Evolutionary conservation across 2,113 vertebrate species (phyloP).

Genomic region (Antigone vipio): DNA sequence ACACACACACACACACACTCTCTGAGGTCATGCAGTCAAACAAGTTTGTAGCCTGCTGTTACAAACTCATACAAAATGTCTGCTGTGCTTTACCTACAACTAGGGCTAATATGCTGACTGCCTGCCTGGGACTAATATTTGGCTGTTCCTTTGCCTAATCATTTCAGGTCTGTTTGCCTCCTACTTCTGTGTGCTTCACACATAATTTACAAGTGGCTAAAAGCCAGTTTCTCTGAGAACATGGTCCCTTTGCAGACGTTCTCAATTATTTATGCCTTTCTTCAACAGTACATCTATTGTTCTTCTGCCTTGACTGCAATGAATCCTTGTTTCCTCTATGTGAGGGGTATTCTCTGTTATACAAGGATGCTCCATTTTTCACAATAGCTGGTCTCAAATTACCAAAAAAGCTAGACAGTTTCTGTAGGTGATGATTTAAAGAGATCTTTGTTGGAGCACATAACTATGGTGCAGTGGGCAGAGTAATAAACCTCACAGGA

Average conservation of each 20-base stretch:
- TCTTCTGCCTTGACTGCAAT: not conserved
- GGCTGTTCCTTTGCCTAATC: not conserved
- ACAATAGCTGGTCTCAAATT: not conserved
- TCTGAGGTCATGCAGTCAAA: not conserved
- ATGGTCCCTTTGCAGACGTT: constrained; percentile 6
- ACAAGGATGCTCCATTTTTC: not conserved
- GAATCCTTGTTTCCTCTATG: constrained; percentile 8
- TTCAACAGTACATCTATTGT: constrained; percentile 45
- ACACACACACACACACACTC: no score
- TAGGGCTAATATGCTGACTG: not conserved
- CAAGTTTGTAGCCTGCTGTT: not conserved
- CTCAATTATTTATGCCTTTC: constrained; percentile 54
- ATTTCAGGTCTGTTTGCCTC: not conserved
- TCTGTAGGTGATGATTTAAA: constrained; percentile 30
- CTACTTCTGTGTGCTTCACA: not conserved
- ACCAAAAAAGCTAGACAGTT: not conserved
- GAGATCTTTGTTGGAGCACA: not conserved
- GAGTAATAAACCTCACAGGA: not conserved
- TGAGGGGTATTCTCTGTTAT: not conserved
- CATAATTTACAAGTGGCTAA: constrained; percentile 39
- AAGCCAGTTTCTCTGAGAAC: constrained; percentile 32
- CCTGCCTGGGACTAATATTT: not conserved
- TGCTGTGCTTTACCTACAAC: not conserved
- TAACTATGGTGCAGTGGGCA: not conserved
- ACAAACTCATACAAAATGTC: not conserved